Base-by-base conservation (phyloP, 1,140 invertebrate genomes). In the Drosophila willistoni region DNA sequence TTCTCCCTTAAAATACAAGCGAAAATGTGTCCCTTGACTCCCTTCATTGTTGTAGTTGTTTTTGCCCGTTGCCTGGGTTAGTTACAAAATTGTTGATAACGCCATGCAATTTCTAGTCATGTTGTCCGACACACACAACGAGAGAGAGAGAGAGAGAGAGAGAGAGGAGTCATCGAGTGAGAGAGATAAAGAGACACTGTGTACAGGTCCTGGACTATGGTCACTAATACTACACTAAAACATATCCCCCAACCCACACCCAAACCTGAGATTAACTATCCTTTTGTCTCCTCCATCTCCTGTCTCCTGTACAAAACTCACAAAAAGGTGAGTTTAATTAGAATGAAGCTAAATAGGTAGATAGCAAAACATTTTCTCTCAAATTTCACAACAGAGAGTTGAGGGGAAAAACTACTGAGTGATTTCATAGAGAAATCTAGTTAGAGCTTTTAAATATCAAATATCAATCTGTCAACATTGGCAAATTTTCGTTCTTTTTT, bases 31-130 rank as follows among this genome's bases (percentile, higher is more conserved):
- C 39, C 44, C 61, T 42, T 41, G 13, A 68, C 19, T 64, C 17
- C 29, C 55, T 10, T 19, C 14, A 51, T 36, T 25, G 19, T 17
- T 64, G 9, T 10, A 39, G n/a, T 64, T 29, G 17, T 14, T 34
- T 42, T 60, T 10, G n/a, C 12, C 13, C 29, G 22, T 65, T 14
- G 68, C 56, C 62, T 67, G 63, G 57, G 60, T 63, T 68, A 66
- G 44, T 33, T 51, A 61, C 57, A 61, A 60, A 68, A 78, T 69
- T 63, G 70, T 73, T 81, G 79, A 81, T 81, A 81, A 81, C 70
- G 79, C 77, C 66, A 77, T 66, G 71, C 73, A 75, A 75, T 75
- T 75, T 75, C 73, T 73, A 75, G 73, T 75, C 71, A 75, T 70
- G 73, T 70, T 76, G 73, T 70, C 73, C 73, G 76, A 55, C 66